A percentile compares a stretch with the other conserved stretches of the same genome.
These are phyloP conservation scores for Pimpla rufipes DNA, from an alignment of 2,888 invertebrate genomes.

Conservation along the genomic window DNA sequence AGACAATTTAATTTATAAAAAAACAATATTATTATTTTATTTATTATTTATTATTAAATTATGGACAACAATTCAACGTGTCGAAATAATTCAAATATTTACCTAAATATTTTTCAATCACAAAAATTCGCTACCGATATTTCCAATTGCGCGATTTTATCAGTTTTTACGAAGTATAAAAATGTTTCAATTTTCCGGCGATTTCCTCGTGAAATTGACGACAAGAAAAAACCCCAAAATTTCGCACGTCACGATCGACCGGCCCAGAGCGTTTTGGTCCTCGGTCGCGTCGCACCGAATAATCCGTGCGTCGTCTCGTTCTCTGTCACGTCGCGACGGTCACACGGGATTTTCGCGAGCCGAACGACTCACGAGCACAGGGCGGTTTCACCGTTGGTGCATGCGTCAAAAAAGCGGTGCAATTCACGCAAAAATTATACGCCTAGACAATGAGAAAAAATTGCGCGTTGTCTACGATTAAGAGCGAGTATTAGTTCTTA, in stretches of 20 bases:
- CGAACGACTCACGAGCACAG: conserved; percentile 22
- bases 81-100: no score
- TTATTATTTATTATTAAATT: neutral
- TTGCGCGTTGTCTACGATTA: conserved; percentile 46
- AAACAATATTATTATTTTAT: neutral
- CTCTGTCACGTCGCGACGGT: conserved; percentile 9
- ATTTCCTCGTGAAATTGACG: neutral
- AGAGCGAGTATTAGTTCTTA: conserved; percentile 42
- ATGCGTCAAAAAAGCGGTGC: conserved; percentile 46
- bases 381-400: conserved; percentile 21
- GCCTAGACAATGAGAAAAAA: conserved; percentile 31
- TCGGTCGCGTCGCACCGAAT: neutral
- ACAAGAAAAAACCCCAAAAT: neutral
- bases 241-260: conserved; percentile 1
- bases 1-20: neutral
- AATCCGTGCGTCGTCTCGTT: conserved; percentile 25
- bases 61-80: no score
- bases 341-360: neutral
- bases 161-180: neutral
- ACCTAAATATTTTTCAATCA: neutral
- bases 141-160: neutral
- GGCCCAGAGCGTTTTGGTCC: conserved; percentile 10
- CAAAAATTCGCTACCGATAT: neutral
- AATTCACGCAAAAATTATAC: conserved; percentile 22
- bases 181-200: no score